Base-by-base conservation (phyloP, 2,888 invertebrate genomes). In the Spilarctia lutea region DNA sequence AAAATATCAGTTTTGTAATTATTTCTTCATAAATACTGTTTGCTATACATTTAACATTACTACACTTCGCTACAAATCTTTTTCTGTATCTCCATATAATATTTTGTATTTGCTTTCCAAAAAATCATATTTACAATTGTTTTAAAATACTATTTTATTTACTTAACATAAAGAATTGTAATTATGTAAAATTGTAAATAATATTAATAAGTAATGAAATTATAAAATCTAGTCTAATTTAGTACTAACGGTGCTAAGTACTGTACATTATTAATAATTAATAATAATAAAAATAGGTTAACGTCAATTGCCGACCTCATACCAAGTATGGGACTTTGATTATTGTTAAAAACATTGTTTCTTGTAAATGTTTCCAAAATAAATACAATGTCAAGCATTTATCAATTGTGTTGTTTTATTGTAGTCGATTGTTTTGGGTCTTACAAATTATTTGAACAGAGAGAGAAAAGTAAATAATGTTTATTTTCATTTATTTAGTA, bases 191-290 rank as follows among this genome's bases (percentile, higher is more conserved):
- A 90, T 88, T 90, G 90, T 92, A 91, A 84, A 92, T 92, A 92
- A 81, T 77, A 76, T 72, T 65, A 30, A 86, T 86, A 84, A 77
- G 88, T 87, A 81, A 89, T 84, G 86, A 91, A 91, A 89, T 88
- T 90, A 87, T 88, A 89, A 87, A 90, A 85, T 95, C 95, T 96
- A 96, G 95, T 96, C 95, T 95, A 93, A 95, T 83, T 94, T 95
- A 95, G 94, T 89, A 92, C 91, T 95, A 94, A 94, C 91, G 95
- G 95, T 96, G 95, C 95, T 96, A 95, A 95, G 95, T 90, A 92
- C 88, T 95, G 94, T 95, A 95, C 86, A 91, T 91, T 88, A 88
- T 85, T 86, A 87, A 85, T 83, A 78, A 79, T 82, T 79, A 76
- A 68, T 83, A 85, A 85, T 76, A 83, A 84, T 81, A 87, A 83